A percentile compares a stretch with the other conserved stretches of the same genome.
These are phyloP conservation scores for Siniperca obscura DNA, from an alignment of 2,797 vertebrate genomes.

Conservation along the genomic window DNA sequence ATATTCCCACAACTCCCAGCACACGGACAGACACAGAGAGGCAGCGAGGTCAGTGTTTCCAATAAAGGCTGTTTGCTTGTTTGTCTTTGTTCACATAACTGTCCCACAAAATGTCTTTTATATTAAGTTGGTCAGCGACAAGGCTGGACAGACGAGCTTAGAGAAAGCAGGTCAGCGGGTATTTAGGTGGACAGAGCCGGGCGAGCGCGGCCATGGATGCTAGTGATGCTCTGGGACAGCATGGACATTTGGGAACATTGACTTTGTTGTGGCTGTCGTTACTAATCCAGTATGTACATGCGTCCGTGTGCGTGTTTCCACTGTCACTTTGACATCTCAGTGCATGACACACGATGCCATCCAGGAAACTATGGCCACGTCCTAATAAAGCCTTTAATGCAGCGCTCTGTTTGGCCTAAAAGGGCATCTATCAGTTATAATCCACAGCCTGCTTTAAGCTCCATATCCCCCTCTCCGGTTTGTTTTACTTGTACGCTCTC, in stretches of 20 bases:
- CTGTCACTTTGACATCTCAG: slow-evolving; percentile 30
- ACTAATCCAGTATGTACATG: slow-evolving; percentile 47
- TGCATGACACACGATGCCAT: slow-evolving; percentile 44
- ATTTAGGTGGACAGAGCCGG: slow-evolving; percentile 71
- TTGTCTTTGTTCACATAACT: slow-evolving; percentile 60
- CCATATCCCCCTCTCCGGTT: slow-evolving; percentile 25
- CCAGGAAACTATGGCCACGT: slow-evolving; percentile 71
- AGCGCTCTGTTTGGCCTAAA: slow-evolving; percentile 63
- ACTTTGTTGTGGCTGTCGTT: slow-evolving; percentile 22
- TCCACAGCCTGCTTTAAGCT: slow-evolving; percentile 65
- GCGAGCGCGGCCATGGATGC: slow-evolving; percentile 23
- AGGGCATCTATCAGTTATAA: slow-evolving; percentile 72
- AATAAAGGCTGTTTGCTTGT: slow-evolving; percentile 25
- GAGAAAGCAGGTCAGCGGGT: slow-evolving; percentile 79
- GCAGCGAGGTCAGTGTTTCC: slow-evolving; percentile 31
- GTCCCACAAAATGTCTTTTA: slow-evolving; percentile 66
- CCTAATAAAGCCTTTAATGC: slow-evolving; percentile 76
- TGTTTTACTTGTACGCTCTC: slow-evolving; percentile 37
- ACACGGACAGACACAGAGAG: neutral
- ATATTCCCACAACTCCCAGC: slow-evolving; percentile 34
- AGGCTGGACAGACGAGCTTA: slow-evolving; percentile 63
- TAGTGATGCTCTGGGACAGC: slow-evolving; percentile 28
- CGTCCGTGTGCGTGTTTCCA: slow-evolving; percentile 38
- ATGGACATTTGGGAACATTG: slow-evolving; percentile 48
- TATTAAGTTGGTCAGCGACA: slow-evolving; percentile 62